These are phyloP conservation scores for Drosophila longiperda DNA, from an alignment of 2,888 invertebrate species.

Conservation along the genomic window DNA sequence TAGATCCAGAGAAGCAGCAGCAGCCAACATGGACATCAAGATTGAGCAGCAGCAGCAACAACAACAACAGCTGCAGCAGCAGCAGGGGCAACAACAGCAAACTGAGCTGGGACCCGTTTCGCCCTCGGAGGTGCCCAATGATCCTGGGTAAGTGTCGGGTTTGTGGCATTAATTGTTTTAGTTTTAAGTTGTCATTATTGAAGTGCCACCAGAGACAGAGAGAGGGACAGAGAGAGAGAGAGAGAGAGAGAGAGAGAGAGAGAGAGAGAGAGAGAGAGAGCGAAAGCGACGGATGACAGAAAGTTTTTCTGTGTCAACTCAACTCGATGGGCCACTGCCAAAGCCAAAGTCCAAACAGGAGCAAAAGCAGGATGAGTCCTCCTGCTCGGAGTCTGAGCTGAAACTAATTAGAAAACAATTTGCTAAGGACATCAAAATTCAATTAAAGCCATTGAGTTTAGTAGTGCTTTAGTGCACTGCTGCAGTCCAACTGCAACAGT, in stretches of 20 bases:
- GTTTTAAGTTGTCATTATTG: constrained; percentile 77
- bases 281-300: constrained; percentile 67
- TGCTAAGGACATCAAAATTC: constrained; percentile 81
- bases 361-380: constrained; percentile 13
- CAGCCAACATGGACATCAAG: constrained; percentile 82
- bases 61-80: constrained; percentile 41
- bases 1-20: constrained; percentile 1
- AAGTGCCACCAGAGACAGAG: constrained; percentile 25
- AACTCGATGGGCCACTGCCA: constrained; percentile 2
- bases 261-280: neutral
- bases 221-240: neutral
- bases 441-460: constrained; percentile 79
- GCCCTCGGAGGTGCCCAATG: constrained; percentile 96
- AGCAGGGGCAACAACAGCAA: constrained; percentile 65
- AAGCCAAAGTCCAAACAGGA: neutral
- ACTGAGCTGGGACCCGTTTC: constrained; percentile 90
- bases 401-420: constrained; percentile 81
- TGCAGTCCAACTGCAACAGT: constrained; percentile 19
- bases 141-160: constrained; percentile 91
- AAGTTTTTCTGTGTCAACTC: constrained; percentile 76
- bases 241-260: constrained; percentile 57
- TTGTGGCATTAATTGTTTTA: constrained; percentile 79
- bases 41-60: constrained; percentile 85
- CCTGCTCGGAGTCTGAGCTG: constrained; percentile 22
- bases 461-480: constrained; percentile 72